Evolutionary conservation across 2,888 invertebrate species (phyloP).

Genomic region (Pachycephus smyrnensis): DNA sequence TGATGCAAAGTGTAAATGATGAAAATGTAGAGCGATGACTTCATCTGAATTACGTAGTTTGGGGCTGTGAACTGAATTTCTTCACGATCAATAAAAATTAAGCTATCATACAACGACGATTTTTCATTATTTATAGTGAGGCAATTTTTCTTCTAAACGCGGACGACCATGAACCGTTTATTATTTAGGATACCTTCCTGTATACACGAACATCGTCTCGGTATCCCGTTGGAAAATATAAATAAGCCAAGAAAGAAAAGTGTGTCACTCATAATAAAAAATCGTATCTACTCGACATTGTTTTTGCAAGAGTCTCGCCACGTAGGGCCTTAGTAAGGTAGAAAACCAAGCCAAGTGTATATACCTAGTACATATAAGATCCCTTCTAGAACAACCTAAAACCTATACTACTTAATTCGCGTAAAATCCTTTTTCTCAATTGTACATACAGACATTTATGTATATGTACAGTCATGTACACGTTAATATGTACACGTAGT

Average conservation of each 20-base stretch:
- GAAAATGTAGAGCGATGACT: background rate
- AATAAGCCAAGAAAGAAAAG: background rate
- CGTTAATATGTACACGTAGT: conserved; percentile 52
- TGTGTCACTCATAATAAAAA: background rate
- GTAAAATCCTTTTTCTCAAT: conserved; percentile 43
- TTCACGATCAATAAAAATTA: background rate
- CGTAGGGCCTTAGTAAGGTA: conserved; percentile 50
- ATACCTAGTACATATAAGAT: conserved; percentile 44
- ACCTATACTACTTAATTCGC: conserved; percentile 48
- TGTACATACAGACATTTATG: conserved; percentile 50
- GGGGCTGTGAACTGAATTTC: background rate
- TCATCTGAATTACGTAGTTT: background rate
- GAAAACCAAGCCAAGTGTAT: conserved; percentile 53
- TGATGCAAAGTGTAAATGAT: background rate
- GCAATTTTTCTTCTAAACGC: background rate
- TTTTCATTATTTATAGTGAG: background rate
- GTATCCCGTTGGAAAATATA: background rate
- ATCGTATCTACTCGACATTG: conserved; percentile 32
- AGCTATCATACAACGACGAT: background rate
- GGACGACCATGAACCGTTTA: background rate
- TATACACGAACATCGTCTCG: conserved; percentile 39
- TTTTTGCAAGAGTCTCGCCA: conserved; percentile 53
- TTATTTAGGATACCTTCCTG: conserved; percentile 36
- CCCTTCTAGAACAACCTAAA: conserved; percentile 55
- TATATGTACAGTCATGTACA: conserved; percentile 59